A percentile compares a stretch with the other conserved stretches of the same genome.
These are phyloP conservation scores for Percopsis omiscomaycus DNA, from an alignment of 2,797 vertebrate species.

Conservation along the genomic window DNA sequence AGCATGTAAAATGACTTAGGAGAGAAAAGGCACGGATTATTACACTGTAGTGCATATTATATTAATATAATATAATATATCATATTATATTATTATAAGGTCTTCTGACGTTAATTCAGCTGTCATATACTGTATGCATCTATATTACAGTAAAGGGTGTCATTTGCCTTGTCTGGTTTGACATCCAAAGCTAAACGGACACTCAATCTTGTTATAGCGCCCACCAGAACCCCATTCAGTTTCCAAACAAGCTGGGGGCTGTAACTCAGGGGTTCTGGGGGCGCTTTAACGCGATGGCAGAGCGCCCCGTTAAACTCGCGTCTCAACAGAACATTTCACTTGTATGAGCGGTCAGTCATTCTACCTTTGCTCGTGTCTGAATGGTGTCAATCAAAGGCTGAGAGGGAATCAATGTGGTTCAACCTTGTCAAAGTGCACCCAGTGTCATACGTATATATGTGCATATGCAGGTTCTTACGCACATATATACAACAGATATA, in stretches of 20 bases:
- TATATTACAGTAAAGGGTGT: background rate
- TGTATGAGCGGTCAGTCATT: slow-evolving; percentile 64
- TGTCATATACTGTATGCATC: slow-evolving; percentile 1
- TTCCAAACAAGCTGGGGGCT: too few relatives aligned
- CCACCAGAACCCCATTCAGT: too few relatives aligned
- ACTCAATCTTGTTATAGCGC: too few relatives aligned
- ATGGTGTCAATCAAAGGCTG: slow-evolving; percentile 54
- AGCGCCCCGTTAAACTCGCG: slow-evolving; percentile 49
- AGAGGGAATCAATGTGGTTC: slow-evolving; percentile 90
- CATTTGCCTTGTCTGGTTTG: slow-evolving; percentile 24
- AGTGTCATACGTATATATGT: slow-evolving; percentile 81
- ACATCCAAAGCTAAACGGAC: slow-evolving; percentile 5
- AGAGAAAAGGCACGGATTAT: slow-evolving; percentile 23
- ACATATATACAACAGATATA: slow-evolving; percentile 81
- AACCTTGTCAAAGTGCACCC: slow-evolving; percentile 83
- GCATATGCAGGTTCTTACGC: slow-evolving; percentile 73
- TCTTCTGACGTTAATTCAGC: slow-evolving; percentile 15
- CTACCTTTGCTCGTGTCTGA: slow-evolving; percentile 47
- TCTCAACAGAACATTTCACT: slow-evolving; percentile 52
- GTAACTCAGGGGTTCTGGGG: too few relatives aligned
- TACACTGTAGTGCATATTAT: too few relatives aligned
- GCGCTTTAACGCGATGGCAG: slow-evolving; percentile 16
- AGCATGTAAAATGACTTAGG: slow-evolving; percentile 63
- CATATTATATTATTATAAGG: background rate
- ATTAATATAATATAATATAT: too few relatives aligned